Percentiles rank a stretch among this genome's conserved stretches.
phyloP scores from a whole-genome alignment of 37 sponge, comb jelly and placozoan genomes.

The Beroe ovata region DNA sequence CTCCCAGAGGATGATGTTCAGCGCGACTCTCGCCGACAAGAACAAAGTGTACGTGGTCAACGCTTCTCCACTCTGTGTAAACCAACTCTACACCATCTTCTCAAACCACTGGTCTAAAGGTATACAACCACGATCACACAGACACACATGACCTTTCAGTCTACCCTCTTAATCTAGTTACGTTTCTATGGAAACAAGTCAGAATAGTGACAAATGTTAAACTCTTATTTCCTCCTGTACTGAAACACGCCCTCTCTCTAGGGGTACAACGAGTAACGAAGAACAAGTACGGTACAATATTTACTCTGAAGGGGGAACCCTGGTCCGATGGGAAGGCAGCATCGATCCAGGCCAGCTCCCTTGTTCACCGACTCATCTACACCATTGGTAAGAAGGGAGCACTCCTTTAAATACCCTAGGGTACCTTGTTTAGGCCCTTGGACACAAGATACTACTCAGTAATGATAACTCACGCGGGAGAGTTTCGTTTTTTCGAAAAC shows the following conservation, averaged over 20 bases:
- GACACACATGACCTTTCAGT: too few species aligned
- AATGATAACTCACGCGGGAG: too few species aligned
- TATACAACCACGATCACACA: too few species aligned
- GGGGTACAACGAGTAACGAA: slow-evolving; percentile 20
- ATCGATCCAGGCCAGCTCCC: slow-evolving; percentile 30
- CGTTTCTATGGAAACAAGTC: too few species aligned
- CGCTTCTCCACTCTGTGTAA: neutral
- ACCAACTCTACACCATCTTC: slow-evolving; percentile 41
- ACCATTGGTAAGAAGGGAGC: slow-evolving; percentile 9
- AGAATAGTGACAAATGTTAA: too few species aligned
- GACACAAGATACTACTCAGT: too few species aligned
- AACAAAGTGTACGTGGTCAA: slow-evolving; percentile 51
- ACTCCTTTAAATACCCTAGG: too few species aligned
- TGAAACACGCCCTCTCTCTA: too few species aligned
- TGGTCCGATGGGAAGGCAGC: slow-evolving; percentile 49
- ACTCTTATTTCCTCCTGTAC: too few species aligned
- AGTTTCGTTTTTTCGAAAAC: too few species aligned
- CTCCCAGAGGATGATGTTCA: slow-evolving; percentile 66
- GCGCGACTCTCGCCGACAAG: slow-evolving; percentile 46
- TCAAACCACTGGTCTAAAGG: slow-evolving; percentile 52
- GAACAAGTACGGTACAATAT: slow-evolving; percentile 53
- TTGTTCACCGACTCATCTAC: slow-evolving; percentile 35
- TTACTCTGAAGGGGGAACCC: slow-evolving; percentile 65
- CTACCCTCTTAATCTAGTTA: too few species aligned
- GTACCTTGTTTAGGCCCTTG: neutral